A percentile compares a stretch with the other conserved stretches of the same genome.
phyloP scores from a whole-genome alignment of 2,113 vertebrate genomes.

The Arizona elegans region DNA sequence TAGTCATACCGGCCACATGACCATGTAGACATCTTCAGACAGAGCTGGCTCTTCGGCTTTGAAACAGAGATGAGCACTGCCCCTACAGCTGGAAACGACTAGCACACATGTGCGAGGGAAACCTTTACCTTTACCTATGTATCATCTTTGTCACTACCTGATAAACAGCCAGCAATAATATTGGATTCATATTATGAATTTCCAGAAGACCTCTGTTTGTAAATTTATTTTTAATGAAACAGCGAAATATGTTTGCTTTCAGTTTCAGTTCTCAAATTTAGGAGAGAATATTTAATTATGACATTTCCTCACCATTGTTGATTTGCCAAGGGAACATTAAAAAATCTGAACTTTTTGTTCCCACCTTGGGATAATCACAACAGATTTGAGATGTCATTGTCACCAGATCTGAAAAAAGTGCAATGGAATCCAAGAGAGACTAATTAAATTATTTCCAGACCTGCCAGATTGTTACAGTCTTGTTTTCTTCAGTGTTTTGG shows the following conservation, averaged over 20 bases:
- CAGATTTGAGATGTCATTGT: conserved; percentile 57
- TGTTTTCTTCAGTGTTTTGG: conserved; percentile 42
- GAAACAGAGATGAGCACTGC: too few species aligned
- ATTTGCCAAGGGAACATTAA: conserved; percentile 58
- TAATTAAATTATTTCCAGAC: conserved; percentile 61
- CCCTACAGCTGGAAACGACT: too few species aligned
- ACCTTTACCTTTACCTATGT: not conserved
- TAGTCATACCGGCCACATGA: too few species aligned
- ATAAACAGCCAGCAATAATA: not conserved
- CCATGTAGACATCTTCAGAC: too few species aligned
- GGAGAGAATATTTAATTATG: conserved; percentile 39
- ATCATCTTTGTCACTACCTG: not conserved
- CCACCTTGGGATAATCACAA: conserved; percentile 57
- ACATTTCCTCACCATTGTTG: conserved; percentile 45
- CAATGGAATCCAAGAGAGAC: conserved; percentile 57
- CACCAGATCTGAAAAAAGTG: conserved; percentile 30
- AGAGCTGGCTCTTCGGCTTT: too few species aligned
- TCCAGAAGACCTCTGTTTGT: not conserved
- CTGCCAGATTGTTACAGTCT: conserved; percentile 45
- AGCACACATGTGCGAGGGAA: too few species aligned
- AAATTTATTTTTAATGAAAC: conserved; percentile 17
- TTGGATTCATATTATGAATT: not conserved
- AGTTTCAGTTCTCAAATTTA: conserved; percentile 22
- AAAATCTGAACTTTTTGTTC: conserved; percentile 55
- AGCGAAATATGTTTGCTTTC: not conserved